Percentiles rank a stretch among this genome's conserved stretches.
Evolutionary conservation across 2,113 vertebrate genomes (phyloP).

Genomic region (Gracilinanus agilis): DNA sequence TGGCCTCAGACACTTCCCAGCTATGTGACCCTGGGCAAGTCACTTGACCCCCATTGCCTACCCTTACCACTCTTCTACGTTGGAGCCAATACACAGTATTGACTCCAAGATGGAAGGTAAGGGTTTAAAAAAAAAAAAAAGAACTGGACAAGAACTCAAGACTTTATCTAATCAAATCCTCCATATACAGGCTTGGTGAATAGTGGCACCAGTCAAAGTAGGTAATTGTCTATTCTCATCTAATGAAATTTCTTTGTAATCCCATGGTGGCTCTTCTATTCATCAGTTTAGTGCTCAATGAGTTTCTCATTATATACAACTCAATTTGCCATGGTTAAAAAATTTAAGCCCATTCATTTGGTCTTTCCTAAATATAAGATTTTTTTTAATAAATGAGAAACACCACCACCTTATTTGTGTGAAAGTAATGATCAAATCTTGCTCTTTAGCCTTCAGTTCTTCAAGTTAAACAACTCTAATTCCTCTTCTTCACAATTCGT

Average conservation of each 20-base stretch:
- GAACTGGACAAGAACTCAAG: background rate
- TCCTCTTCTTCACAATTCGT: background rate
- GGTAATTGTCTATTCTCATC: background rate
- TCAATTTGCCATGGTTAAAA: background rate
- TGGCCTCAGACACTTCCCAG: too few species aligned
- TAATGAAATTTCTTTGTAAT: background rate
- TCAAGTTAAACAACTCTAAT: background rate
- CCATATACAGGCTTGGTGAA: background rate
- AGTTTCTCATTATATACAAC: background rate
- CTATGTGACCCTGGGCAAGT: too few species aligned
- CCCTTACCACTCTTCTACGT: too few species aligned
- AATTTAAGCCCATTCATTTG: background rate
- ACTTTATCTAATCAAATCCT: background rate
- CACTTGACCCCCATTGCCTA: too few species aligned
- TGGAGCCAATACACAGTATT: too few species aligned
- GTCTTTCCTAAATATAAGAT: background rate
- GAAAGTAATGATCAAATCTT: background rate
- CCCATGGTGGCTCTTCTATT: background rate
- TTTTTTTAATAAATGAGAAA: background rate
- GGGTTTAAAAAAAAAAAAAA: too few species aligned
- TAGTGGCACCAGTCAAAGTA: background rate
- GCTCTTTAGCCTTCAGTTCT: background rate
- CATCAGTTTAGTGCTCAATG: background rate
- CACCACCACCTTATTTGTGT: background rate
- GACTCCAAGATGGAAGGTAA: too few species aligned